phyloP scores from a whole-genome alignment of 2,797 vertebrate species.

The Halcyon smyrnensis region DNA sequence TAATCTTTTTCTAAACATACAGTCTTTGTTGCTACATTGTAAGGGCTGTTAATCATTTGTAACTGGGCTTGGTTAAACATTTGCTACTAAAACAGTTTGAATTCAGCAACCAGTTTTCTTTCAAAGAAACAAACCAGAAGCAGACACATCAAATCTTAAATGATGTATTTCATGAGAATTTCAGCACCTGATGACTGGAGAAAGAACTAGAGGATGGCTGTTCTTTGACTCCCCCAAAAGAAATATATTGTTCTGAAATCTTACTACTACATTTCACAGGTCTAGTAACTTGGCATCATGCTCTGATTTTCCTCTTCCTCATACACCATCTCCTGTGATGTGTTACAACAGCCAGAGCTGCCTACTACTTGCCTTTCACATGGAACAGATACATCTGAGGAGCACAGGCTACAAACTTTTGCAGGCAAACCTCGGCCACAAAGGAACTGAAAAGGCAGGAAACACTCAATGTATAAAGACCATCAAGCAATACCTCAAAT shows the following conservation, averaged over 20 bases:
- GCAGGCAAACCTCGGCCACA: not conserved
- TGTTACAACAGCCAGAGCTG: not conserved
- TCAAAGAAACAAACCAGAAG: not conserved
- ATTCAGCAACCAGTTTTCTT: not conserved
- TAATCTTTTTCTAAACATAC: conserved; percentile 48
- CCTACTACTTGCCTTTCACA: not conserved
- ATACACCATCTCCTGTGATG: not conserved
- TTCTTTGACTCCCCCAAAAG: not conserved
- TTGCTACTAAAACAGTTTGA: not conserved
- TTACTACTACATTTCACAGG: not conserved
- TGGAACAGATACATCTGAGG: not conserved
- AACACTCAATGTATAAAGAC: not conserved
- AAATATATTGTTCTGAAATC: not conserved
- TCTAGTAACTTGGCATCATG: not conserved
- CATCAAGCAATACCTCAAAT: not conserved
- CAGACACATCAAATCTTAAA: not conserved
- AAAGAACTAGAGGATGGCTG: not conserved
- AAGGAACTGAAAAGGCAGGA: not conserved
- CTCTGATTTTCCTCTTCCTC: not conserved
- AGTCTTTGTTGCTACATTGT: conserved; percentile 13
- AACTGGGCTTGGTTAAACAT: conserved; percentile 10
- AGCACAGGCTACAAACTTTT: not conserved
- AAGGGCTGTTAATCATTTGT: conserved; percentile 29
- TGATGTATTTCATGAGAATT: not conserved
- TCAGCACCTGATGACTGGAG: not conserved